Conservation (phyloP, 2,888 invertebrate genomes). For the Sepiola atlantica region DNA sequence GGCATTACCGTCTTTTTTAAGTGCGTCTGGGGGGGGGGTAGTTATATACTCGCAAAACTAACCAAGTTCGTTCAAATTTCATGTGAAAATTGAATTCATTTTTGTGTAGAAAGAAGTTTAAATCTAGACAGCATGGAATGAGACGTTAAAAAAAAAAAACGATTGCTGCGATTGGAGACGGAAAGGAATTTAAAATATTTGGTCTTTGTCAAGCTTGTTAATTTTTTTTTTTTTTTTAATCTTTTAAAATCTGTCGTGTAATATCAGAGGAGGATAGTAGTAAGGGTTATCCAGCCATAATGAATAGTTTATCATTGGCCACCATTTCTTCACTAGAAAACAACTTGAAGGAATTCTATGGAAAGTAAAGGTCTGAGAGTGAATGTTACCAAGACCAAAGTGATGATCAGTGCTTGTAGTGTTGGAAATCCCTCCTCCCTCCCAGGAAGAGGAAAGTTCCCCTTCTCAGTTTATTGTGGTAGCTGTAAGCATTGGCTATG, state of each 20-base stretch:
- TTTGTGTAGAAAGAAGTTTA: background rate
- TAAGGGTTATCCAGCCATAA: background rate
- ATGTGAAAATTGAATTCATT: background rate
- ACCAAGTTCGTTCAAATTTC: too few relatives aligned
- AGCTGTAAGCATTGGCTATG: too few relatives aligned
- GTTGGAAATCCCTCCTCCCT: too few relatives aligned
- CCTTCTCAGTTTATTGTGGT: too few relatives aligned
- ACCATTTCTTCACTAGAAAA: background rate
- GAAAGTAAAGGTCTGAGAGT: too few relatives aligned
- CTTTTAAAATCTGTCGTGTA: background rate
- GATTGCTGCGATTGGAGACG: background rate
- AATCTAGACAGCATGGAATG: background rate
- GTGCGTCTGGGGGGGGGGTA: too few relatives aligned
- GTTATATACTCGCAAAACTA: too few relatives aligned
- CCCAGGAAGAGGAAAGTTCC: too few relatives aligned
- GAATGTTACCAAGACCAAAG: too few relatives aligned
- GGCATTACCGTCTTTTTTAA: too few relatives aligned
- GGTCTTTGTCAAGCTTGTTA: background rate
- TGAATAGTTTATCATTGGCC: slow-evolving; percentile 6
- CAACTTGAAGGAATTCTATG: too few relatives aligned
- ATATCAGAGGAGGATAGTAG: background rate
- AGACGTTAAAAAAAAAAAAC: background rate
- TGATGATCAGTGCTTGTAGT: too few relatives aligned
- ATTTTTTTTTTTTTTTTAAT: background rate
- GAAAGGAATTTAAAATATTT: background rate